Base-by-base conservation (phyloP, 2,797 vertebrate genomes). In the Antrozous pallidus region DNA sequence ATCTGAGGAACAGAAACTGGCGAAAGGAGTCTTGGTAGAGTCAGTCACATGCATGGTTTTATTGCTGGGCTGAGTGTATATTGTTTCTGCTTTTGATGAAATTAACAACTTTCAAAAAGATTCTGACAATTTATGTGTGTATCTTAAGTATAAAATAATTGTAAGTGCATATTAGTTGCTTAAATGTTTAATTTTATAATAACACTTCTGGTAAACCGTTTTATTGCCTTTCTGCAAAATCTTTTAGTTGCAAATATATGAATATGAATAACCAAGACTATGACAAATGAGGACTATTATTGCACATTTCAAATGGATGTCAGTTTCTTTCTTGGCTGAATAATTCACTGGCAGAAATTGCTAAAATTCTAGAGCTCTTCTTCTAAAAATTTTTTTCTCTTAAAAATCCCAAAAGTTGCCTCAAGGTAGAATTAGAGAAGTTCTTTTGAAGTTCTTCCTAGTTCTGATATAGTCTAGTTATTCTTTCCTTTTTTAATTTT, bases 281-380 rank as follows among this genome's bases (percentile, higher is more conserved):
- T 96, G 91, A 95, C 92, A 97, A 96, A 96, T 97, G 93, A 96
- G 86, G 71, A 93, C 94, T 91, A 96, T 96, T 96, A 97, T 96
- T 97, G 96, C 92, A 95, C 94, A 88, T 94, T 93, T 95, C 86
- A 95, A 83, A 92, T 93, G 58, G 78, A 91, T 96, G 36, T 85
- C 65, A 75, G 28, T 87, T 95, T 75, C 88, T 83, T 93, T 94
- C 94, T 95, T 91, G 79, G 54, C 36, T 77, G 31, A 91, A 93
- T 95, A 93, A 96, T 85, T 96, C 93, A 96, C 92, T 94, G 88
- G 56, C 56, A 94, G 82, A 95, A 94, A 95, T 94, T 96, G 56
- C 88, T 77, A 83, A 92, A 92, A 80, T 88, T 83, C 83, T 73
- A 85, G 83, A 82, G 24, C 49, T 92, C 42, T 90, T 74, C 17